Percentiles rank a stretch among this genome's conserved stretches.
Conservation (phyloP, 2,113 vertebrate genomes). For the Arenaria interpres region DNA sequence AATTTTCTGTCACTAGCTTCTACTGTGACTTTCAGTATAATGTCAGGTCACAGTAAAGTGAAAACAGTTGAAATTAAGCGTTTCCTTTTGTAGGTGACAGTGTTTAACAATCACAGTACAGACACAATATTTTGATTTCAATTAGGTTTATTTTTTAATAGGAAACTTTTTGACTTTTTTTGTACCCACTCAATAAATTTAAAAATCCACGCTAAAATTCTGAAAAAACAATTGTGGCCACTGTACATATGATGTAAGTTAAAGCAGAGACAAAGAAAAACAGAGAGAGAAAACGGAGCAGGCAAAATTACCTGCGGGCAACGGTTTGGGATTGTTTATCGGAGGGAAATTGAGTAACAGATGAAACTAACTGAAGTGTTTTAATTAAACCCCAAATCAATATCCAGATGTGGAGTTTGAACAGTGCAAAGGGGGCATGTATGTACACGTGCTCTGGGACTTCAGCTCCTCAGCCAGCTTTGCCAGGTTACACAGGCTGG, state of each 20-base stretch:
- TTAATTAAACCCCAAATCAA: conserved; percentile 11
- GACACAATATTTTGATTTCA: neutral
- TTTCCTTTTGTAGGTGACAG: neutral
- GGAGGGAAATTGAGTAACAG: neutral
- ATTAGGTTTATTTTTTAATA: neutral
- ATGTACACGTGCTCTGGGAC: neutral
- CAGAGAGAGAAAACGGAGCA: neutral
- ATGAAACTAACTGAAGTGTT: neutral
- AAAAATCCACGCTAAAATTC: neutral
- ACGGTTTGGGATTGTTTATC: neutral
- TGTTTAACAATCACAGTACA: neutral
- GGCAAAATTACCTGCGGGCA: neutral
- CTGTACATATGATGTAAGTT: neutral
- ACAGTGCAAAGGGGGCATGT: fast-evolving
- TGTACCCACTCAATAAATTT: neutral
- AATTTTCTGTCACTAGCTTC: neutral
- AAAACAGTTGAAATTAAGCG: neutral
- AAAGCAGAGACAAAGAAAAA: neutral
- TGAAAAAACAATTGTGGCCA: neutral
- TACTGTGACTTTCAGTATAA: neutral
- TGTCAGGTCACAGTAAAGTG: neutral
- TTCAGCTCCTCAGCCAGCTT: neutral
- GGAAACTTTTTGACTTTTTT: neutral
- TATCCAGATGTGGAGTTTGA: conserved; percentile 1
- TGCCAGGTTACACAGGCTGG: neutral